These are phyloP conservation scores for Leptopilina clavipes DNA, from an alignment of 1,140 invertebrate species.

Conservation along the genomic window DNA sequence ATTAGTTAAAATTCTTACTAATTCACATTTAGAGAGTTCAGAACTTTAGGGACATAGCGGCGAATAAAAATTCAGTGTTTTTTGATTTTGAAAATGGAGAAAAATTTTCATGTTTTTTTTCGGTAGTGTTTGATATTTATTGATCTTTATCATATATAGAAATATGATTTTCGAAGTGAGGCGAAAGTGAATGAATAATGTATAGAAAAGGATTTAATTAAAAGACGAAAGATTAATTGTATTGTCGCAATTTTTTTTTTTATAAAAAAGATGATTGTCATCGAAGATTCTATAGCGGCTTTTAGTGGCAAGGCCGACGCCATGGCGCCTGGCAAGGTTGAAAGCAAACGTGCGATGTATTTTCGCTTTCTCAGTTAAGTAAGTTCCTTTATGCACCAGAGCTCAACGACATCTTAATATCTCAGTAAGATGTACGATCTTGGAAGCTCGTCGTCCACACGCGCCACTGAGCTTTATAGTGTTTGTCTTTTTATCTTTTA, in stretches of 20 bases:
- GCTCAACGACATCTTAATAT: conserved; percentile 31
- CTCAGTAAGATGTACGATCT: conserved; percentile 26
- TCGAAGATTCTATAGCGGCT: conserved; percentile 53
- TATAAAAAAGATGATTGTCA: conserved; percentile 6
- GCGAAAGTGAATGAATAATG: neutral
- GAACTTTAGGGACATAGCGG: too few relatives aligned
- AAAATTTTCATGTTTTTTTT: too few relatives aligned
- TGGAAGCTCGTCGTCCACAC: conserved; percentile 16
- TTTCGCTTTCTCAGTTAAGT: conserved; percentile 50
- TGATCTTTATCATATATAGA: too few relatives aligned
- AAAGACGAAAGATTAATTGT: conserved; percentile 21
- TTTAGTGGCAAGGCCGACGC: conserved; percentile 63
- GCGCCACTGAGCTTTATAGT: conserved; percentile 31
- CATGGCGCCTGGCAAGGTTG: conserved; percentile 66
- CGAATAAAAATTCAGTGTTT: too few relatives aligned
- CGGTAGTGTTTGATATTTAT: too few relatives aligned
- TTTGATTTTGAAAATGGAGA: too few relatives aligned
- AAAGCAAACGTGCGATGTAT: conserved; percentile 48
- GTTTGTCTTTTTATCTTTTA: conserved; percentile 39
- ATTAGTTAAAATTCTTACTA: too few relatives aligned
- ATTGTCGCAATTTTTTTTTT: too few relatives aligned
- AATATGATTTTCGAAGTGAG: too few relatives aligned
- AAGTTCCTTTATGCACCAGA: conserved; percentile 25
- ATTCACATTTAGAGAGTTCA: too few relatives aligned
- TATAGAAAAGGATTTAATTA: neutral